Conservation (phyloP, 2,888 invertebrate genomes). For the Ennomos quercinarius region DNA sequence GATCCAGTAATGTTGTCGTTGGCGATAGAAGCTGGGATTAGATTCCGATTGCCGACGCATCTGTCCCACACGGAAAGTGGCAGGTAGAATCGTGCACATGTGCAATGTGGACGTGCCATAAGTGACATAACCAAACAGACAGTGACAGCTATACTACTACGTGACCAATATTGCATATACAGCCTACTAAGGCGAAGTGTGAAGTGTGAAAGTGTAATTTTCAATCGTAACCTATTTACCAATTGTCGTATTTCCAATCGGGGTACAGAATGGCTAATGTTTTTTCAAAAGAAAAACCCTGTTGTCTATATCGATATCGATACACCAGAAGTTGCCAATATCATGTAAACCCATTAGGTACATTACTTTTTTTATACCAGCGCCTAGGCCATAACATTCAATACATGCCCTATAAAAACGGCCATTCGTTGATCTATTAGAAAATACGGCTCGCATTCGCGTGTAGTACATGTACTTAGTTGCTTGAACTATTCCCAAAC, state of each 20-base stretch:
- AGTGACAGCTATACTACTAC: constrained; percentile 50
- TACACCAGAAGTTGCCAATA: constrained; percentile 7
- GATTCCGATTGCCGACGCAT: constrained; percentile 73
- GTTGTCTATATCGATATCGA: not conserved
- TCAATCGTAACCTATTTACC: no score
- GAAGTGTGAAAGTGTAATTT: no score
- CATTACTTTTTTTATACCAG: constrained; percentile 13
- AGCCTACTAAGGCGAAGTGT: constrained; percentile 10
- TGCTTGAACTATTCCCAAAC: constrained; percentile 63
- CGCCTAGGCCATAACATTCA: constrained; percentile 37
- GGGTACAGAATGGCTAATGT: no score
- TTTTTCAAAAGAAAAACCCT: no score
- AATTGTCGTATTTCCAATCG: no score
- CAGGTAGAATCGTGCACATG: constrained; percentile 58
- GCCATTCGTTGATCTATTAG: constrained; percentile 46
- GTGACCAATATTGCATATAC: no score
- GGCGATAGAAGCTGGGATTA: constrained; percentile 63
- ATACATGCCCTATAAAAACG: constrained; percentile 45
- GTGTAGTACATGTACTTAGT: constrained; percentile 46
- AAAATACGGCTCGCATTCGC: constrained; percentile 41
- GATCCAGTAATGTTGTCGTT: constrained; percentile 55
- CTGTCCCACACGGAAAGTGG: constrained; percentile 44
- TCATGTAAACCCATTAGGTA: not conserved
- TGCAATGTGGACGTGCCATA: constrained; percentile 41
- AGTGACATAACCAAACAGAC: constrained; percentile 30